Evolutionary conservation across 2,888 invertebrate species (phyloP), one percentile per base, ranked within the genome.

Genomic region (Eupithecia dodoneata): DNA sequence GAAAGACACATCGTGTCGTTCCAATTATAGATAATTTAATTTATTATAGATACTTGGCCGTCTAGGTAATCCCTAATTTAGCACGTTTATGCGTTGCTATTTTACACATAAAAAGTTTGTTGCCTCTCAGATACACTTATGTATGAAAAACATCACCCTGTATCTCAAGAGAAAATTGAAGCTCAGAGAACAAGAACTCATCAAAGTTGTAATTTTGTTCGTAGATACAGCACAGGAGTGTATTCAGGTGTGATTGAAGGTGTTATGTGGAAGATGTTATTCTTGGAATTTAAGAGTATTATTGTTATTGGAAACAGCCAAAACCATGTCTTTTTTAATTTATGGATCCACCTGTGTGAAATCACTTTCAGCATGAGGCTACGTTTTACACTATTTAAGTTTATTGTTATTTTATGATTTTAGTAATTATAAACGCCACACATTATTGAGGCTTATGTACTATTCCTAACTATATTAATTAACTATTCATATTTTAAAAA

Each of bases 181-280:
- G 79, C 71, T 78, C 72, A 83, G 79, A 80, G 74, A 75, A 67
- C 74, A 74, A 73, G 83, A 55, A 87, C 86, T 90, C 87, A 87
- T 89, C 88, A 86, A 90, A 89, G 78, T 91, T 89, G 84, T 85
- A 88, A 89, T 89, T 73, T 89, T 87, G 86, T 90, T 90, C 84
- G 83, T 81, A 82, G 80, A 72, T 75, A 76, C 73, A 73, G 74
- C 52, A 73, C 75, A 77, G 77, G 67, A 74, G 45, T 45, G 77
- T n/a, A 78, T 45, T 80, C 65, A 67, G 76, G 66, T 63, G 42
- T 42, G 66, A 15, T 63, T 63, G 4, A 12, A 63, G 63, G 63
- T 63, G 30, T 30, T 0, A 63, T 30, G 63, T 63, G 63, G 63
- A 30, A 18, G 12, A 9, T 45, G 45, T 6, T 45, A 45, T 1